Percentiles rank a stretch among this genome's conserved stretches.
phyloP scores from a whole-genome alignment of 2,113 vertebrate species.

The Eulacestoma nigropectus region DNA sequence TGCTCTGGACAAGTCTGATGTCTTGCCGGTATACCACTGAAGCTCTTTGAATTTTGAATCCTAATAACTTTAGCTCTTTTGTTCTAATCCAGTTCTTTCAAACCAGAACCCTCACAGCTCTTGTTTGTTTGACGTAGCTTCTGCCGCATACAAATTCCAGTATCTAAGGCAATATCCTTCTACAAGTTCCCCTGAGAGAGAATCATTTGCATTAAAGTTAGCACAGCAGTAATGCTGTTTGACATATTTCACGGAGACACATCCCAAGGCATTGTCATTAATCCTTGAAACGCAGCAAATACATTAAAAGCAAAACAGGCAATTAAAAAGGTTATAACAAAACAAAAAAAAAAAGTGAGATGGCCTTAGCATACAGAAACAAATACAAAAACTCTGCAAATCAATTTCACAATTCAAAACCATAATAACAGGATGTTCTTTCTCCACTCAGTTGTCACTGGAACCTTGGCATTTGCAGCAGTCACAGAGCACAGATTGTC shows the following conservation, averaged over 20 bases:
- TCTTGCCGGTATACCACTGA: background rate
- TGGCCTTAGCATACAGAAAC: constrained; percentile 21
- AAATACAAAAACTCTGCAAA: background rate
- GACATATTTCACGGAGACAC: background rate
- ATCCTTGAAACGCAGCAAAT: background rate
- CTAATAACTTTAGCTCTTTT: background rate
- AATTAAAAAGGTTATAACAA: constrained; percentile 14
- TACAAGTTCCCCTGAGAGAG: background rate
- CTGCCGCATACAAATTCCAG: background rate
- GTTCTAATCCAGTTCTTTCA: background rate
- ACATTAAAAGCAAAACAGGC: constrained; percentile 10
- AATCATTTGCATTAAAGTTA: constrained; percentile 5
- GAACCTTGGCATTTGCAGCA: constrained; percentile 30
- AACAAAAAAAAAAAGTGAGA: background rate
- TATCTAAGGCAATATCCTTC: background rate
- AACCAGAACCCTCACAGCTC: background rate
- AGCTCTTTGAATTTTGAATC: background rate
- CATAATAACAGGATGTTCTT: background rate
- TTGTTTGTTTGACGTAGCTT: background rate
- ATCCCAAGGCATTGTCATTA: constrained; percentile 13
- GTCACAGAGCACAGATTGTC: background rate
- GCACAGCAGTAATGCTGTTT: background rate
- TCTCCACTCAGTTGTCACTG: background rate
- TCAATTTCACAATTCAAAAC: constrained; percentile 17
- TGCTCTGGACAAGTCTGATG: background rate